Evolutionary conservation across 2,888 invertebrate species (phyloP).

Genomic region (Nymphalis polychloros): DNA sequence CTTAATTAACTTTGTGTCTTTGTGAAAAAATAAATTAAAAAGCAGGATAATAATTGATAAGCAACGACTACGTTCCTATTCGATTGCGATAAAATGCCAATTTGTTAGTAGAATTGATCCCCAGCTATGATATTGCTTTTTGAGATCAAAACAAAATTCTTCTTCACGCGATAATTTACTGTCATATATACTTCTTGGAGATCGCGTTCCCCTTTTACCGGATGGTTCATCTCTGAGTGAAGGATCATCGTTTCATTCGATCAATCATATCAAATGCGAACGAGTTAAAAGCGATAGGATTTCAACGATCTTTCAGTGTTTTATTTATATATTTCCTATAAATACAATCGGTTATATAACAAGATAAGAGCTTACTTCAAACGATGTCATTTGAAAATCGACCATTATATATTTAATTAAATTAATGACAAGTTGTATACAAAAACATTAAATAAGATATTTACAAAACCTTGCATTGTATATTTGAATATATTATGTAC

Average conservation of each 20-base stretch:
- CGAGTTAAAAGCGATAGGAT: slow-evolving; percentile 28
- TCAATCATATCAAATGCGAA: slow-evolving; percentile 29
- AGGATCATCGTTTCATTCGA: slow-evolving; percentile 28
- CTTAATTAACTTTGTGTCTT: no score
- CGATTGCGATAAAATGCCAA: no score
- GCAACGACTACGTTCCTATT: no score
- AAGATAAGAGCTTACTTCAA: not conserved
- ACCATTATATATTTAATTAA: not conserved
- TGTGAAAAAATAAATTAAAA: no score
- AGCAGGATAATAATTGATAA: no score
- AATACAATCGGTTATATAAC: not conserved
- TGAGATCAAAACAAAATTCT: not conserved
- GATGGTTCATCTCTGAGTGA: slow-evolving; percentile 27
- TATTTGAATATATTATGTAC: no score
- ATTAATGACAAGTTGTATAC: not conserved
- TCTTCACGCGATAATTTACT: not conserved
- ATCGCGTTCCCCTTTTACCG: slow-evolving; percentile 10
- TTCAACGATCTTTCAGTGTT: slow-evolving; percentile 12
- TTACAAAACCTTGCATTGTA: no score
- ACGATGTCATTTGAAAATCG: not conserved
- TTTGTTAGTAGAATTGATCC: no score
- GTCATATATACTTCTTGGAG: not conserved
- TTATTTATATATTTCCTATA: not conserved
- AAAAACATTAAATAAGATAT: no score
- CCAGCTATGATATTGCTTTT: no score